phyloP scores from a whole-genome alignment of 2,888 invertebrate genomes.

The Dione vanillae region DNA sequence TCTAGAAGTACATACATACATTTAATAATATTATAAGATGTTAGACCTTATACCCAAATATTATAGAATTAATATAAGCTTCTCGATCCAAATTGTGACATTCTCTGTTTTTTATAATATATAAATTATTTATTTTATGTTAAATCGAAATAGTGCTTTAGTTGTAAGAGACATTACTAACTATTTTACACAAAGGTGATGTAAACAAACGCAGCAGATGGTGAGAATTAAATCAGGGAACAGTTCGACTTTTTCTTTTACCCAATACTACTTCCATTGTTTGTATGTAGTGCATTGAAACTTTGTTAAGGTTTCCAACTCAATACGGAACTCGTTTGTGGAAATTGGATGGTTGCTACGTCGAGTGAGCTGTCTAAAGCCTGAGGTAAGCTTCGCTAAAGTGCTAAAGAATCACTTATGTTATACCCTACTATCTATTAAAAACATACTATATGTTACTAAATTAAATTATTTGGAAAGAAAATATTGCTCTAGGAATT shows the following conservation, averaged over 20 bases:
- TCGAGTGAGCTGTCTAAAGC: slow-evolving; percentile 3
- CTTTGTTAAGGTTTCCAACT: slow-evolving; percentile 32
- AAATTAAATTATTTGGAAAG: background rate
- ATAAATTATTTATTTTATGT: background rate
- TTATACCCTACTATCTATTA: background rate
- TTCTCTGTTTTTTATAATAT: too few relatives aligned
- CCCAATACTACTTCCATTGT: slow-evolving; percentile 3
- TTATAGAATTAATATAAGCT: background rate
- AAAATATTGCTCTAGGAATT: too few relatives aligned
- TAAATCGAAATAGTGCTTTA: background rate
- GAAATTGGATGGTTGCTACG: slow-evolving; percentile 28
- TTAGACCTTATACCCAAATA: background rate
- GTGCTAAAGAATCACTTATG: background rate
- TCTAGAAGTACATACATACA: background rate
- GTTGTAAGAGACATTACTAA: background rate
- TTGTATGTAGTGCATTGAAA: slow-evolving; percentile 29
- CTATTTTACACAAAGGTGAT: background rate
- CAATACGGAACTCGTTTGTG: slow-evolving; percentile 30
- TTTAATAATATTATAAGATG: background rate
- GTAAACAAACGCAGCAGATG: background rate
- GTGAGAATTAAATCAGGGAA: slow-evolving; percentile 7
- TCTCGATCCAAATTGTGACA: too few relatives aligned
- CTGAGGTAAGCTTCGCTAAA: background rate
- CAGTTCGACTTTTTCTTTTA: slow-evolving; percentile 4
- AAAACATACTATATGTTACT: background rate